Base-by-base conservation (phyloP, 2,113 vertebrate genomes). In the Mus spicilegus region DNA sequence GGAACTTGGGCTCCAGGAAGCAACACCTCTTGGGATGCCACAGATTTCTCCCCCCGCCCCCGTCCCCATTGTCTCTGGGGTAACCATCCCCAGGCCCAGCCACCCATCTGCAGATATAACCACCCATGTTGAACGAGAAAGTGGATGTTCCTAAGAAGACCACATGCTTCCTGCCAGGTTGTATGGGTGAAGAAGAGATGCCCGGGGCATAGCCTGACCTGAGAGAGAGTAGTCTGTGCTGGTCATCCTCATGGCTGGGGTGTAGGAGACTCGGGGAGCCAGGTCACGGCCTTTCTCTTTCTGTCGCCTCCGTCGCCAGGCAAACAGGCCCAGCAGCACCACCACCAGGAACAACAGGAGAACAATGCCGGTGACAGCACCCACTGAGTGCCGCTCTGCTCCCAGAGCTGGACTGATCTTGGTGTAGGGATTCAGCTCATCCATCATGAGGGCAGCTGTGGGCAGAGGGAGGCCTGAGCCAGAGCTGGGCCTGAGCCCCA, bases 391-490 rank as follows among this genome's bases (percentile, higher is more conserved):
- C 80, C 99, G 99, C 98, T 99, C 99, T 0, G 99, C 99, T 93
- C 99, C 99, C 97, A 99, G 98, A 11, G 99, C 99, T 0, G 99
- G 99, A 97, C 99, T 99, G 98, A 99, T 99, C 98, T 99, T 99
- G 97, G 99, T 99, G 98, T 99, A 99, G 75, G 99, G 99, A 97
- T 99, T 99, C 97, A 99, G 98, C 98, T 99, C 99, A 97, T 99
- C 99, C 99, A 99, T 99, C 99, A 99, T 99, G 97, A 99, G 99
- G 98, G 99, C 99, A 95, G 99, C 99, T 99, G 98, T 0, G 36
- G 91, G 72, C 0, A 82, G 93, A 97, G 65, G 54, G 28, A 73
- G 67, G 42, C 30, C 58, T 95, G 88, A 97, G 92, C 96, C 96
- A 89, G 95, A 24, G 65, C 8, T 7, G 19, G 39, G 42, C 69